Percentiles rank a stretch among this genome's conserved stretches.
These are phyloP conservation scores for Sphenopsis melanotis DNA, from an alignment of 2,797 vertebrate species.

Conservation along the genomic window DNA sequence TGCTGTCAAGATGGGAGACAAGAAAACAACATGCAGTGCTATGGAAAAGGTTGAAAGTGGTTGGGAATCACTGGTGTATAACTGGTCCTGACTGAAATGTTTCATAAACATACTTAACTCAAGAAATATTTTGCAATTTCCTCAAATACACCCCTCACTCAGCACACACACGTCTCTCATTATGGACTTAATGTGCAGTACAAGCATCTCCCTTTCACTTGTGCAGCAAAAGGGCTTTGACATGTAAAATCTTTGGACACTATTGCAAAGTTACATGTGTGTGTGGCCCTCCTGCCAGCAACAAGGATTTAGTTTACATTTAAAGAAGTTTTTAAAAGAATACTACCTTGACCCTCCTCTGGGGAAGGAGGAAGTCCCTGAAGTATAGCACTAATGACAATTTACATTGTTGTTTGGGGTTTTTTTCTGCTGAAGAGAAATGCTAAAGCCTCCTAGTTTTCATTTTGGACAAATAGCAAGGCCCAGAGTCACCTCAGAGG, in stretches of 20 bases:
- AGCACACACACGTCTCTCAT: not conserved
- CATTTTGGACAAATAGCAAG: not conserved
- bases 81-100: not conserved
- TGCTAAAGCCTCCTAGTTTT: not conserved
- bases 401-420: not conserved
- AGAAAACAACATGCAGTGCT: not conserved
- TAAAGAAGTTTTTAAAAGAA: not conserved
- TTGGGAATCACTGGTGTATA: not conserved
- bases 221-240: not conserved
- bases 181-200: not conserved
- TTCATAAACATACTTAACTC: slow-evolving; percentile 24
- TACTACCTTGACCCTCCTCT: not conserved
- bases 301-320: not conserved
- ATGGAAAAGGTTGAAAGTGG: not conserved
- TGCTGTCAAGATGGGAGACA: not conserved
- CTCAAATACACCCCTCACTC: not conserved
- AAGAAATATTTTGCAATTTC: slow-evolving; percentile 31
- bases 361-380: not conserved
- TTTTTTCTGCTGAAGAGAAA: not conserved
- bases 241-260: not conserved
- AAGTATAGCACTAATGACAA: not conserved
- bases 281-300: not conserved
- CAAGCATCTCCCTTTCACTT: not conserved
- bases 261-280: not conserved
- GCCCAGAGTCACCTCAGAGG: not conserved